Conservation (phyloP, 37 sponge, comb jelly and placozoan genomes). For the Beroe ovata region DNA sequence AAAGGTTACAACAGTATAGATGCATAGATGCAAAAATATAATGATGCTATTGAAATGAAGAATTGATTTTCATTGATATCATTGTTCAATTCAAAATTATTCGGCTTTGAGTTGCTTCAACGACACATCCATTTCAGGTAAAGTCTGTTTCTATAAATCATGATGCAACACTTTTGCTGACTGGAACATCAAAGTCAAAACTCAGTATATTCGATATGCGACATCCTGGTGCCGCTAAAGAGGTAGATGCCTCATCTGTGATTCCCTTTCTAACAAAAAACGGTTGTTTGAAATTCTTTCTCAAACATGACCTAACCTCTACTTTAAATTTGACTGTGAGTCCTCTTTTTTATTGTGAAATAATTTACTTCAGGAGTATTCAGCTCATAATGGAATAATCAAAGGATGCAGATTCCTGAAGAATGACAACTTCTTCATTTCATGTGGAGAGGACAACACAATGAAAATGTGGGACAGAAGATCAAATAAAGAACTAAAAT, state of each 20-base stretch:
- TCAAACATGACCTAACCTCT: too few species aligned
- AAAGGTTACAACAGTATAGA: too few species aligned
- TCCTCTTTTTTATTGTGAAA: too few species aligned
- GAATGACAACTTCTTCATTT: constrained; percentile 49
- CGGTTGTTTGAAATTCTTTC: too few species aligned
- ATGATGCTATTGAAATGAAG: too few species aligned
- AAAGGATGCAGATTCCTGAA: constrained; percentile 48
- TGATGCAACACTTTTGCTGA: neutral
- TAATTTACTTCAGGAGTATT: constrained; percentile 51
- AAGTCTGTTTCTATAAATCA: constrained; percentile 53
- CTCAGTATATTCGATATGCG: constrained; percentile 16
- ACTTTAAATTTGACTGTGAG: too few species aligned
- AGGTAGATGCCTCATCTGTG: too few species aligned
- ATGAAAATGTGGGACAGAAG: constrained; percentile 63
- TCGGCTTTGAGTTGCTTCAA: too few species aligned
- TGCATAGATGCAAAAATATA: too few species aligned
- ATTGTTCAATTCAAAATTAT: too few species aligned
- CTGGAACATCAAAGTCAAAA: constrained; percentile 35
- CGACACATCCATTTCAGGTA: constrained; percentile 29
- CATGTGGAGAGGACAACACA: constrained; percentile 8
- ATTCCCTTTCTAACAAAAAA: too few species aligned
- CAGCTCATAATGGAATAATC: constrained; percentile 28
- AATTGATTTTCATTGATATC: too few species aligned
- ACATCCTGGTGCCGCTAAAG: neutral
- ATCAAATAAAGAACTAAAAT: constrained; percentile 6